Evolutionary conservation across 1,140 invertebrate genomes (phyloP).

Genomic region (Drosophila tsacasi): DNA sequence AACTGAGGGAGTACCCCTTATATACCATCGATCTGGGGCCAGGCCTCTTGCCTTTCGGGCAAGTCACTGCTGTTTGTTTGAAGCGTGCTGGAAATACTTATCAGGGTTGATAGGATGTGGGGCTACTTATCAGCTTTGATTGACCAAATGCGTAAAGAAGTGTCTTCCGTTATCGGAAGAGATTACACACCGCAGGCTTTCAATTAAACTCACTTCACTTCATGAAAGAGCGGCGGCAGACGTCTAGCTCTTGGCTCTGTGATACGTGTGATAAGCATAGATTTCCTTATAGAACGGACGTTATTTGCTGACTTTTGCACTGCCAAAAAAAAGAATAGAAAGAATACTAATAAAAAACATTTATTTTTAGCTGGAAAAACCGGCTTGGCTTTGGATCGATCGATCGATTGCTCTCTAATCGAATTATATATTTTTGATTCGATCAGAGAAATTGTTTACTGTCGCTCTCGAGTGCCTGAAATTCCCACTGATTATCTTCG

Average conservation of each 20-base stretch:
- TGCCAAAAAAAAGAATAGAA: background rate
- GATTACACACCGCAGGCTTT: constrained; percentile 43
- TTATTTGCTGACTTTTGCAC: constrained; percentile 10
- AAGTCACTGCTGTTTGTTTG: constrained; percentile 35
- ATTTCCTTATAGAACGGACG: constrained; percentile 27
- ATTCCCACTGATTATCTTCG: constrained; percentile 50
- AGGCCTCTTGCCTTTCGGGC: constrained; percentile 23
- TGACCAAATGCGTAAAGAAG: constrained; percentile 4
- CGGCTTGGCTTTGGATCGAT: background rate
- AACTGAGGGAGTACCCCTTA: constrained; percentile 8
- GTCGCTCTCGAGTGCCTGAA: constrained; percentile 34
- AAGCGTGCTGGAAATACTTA: constrained; percentile 21
- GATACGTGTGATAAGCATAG: constrained; percentile 13
- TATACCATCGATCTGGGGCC: constrained; percentile 22
- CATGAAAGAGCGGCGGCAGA: constrained; percentile 15
- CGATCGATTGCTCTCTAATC: constrained; percentile 16
- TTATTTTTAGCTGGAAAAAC: constrained; percentile 23
- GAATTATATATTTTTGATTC: constrained; percentile 41
- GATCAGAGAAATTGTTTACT: constrained; percentile 21
- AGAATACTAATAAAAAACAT: background rate
- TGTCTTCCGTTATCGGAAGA: constrained; percentile 39
- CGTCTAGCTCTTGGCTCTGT: constrained; percentile 24
- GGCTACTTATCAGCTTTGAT: constrained; percentile 24
- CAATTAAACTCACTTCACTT: constrained; percentile 52
- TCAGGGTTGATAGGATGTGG: constrained; percentile 24